Conservation (phyloP, 1,140 invertebrate genomes). For the Drosophila ogumai region DNA sequence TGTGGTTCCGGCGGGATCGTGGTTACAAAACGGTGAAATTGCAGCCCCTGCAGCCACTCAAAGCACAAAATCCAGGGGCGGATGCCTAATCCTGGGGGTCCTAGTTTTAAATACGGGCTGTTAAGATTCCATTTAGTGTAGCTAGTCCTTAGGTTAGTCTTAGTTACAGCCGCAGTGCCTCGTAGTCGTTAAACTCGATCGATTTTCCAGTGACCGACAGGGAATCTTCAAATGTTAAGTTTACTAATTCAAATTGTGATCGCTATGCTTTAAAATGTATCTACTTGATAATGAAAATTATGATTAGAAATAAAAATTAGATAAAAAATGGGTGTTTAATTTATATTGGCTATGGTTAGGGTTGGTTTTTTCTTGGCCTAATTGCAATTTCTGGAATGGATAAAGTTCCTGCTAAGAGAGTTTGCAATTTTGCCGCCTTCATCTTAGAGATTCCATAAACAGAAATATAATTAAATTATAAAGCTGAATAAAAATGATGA, state of each 20-base stretch:
- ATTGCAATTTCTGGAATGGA: too few relatives aligned
- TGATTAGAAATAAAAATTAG: slow-evolving; percentile 29
- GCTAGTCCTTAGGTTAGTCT: slow-evolving; percentile 28
- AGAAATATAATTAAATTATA: too few relatives aligned
- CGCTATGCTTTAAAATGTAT: slow-evolving; percentile 42
- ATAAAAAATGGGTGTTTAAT: background rate
- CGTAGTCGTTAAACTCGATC: slow-evolving; percentile 32
- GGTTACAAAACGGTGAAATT: slow-evolving; percentile 72
- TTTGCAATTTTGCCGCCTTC: too few relatives aligned
- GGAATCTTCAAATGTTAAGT: slow-evolving; percentile 43
- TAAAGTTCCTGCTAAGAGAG: too few relatives aligned
- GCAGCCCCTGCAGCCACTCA: slow-evolving; percentile 44
- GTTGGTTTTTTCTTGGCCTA: background rate
- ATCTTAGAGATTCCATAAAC: too few relatives aligned
- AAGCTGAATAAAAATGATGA: too few relatives aligned
- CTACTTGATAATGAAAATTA: slow-evolving; percentile 22
- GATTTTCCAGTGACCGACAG: slow-evolving; percentile 49
- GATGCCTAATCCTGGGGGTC: slow-evolving; percentile 17
- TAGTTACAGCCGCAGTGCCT: slow-evolving; percentile 41
- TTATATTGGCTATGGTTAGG: background rate
- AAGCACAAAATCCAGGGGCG: slow-evolving; percentile 7
- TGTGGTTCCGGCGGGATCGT: slow-evolving; percentile 86
- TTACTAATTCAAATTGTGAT: slow-evolving; percentile 51
- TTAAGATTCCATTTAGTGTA: slow-evolving; percentile 49
- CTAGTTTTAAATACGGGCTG: slow-evolving; percentile 49